phyloP scores from a whole-genome alignment of 2,113 vertebrate species.

The Jacana jacana region DNA sequence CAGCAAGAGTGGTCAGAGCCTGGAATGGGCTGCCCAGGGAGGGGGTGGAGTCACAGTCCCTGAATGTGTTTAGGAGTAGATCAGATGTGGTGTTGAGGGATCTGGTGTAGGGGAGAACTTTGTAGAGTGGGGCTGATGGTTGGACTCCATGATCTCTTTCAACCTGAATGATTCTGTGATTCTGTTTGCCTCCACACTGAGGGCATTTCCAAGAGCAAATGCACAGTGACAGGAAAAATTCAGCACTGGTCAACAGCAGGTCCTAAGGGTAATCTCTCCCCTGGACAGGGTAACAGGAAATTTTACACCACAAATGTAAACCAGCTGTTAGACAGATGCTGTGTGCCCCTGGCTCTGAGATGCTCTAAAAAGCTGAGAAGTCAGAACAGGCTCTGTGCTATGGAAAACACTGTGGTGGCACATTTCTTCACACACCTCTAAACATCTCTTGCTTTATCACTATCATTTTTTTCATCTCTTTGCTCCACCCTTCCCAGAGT shows the following conservation, averaged over 20 bases:
- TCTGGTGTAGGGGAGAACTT: no score
- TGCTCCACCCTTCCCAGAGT: neutral
- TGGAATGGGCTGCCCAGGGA: no score
- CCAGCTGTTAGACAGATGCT: neutral
- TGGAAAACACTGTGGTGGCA: neutral
- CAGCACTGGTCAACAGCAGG: neutral
- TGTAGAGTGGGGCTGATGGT: no score
- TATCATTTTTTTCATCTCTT: neutral
- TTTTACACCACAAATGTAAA: neutral
- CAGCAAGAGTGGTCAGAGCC: no score
- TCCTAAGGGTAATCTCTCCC: neutral
- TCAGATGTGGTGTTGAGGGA: no score
- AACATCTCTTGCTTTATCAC: neutral
- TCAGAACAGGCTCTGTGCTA: neutral
- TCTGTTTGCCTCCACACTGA: neutral
- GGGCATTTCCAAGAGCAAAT: neutral
- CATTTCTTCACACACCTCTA: neutral
- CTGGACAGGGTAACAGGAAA: accelerated
- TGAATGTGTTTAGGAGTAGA: no score
- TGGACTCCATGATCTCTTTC: no score
- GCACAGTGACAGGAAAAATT: neutral
- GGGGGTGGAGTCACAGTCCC: no score
- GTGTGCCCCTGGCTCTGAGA: neutral
- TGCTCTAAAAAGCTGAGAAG: neutral
- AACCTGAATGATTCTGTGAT: no score